These are phyloP conservation scores for Nannospalax galili DNA, from an alignment of 2,113 vertebrate genomes.

Conservation along the genomic window DNA sequence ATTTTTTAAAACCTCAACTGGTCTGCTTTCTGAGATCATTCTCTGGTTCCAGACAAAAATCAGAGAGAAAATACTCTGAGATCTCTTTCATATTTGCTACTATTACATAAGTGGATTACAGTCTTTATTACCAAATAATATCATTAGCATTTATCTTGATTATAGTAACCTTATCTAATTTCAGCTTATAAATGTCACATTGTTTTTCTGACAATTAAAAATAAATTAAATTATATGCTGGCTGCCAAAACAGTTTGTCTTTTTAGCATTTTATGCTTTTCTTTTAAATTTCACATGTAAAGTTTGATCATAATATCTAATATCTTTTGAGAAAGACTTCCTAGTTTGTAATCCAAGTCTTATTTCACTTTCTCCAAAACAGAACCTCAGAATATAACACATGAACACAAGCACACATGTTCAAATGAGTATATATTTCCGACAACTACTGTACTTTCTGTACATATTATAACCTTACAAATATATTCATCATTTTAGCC, in stretches of 20 bases:
- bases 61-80: slow-evolving; percentile 10
- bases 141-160: slow-evolving; percentile 56
- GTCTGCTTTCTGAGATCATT: background rate
- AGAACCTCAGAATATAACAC: background rate
- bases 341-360: slow-evolving; percentile 18
- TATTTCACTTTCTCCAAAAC: slow-evolving; percentile 35
- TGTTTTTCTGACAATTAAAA: slow-evolving; percentile 60
- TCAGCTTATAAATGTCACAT: slow-evolving; percentile 59
- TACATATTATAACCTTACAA: background rate
- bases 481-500: slow-evolving; percentile 17
- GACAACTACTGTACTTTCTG: background rate
- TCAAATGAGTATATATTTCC: background rate
- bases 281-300: slow-evolving; percentile 40
- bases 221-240: slow-evolving; percentile 54
- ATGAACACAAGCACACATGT: background rate
- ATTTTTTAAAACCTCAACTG: background rate
- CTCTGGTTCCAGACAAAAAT: background rate
- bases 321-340: slow-evolving; percentile 14
- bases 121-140: slow-evolving; percentile 20
- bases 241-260: slow-evolving; percentile 47
- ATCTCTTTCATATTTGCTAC: slow-evolving; percentile 1
- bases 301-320: background rate
- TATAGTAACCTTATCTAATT: slow-evolving; percentile 46
- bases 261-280: slow-evolving; percentile 34
- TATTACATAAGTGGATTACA: slow-evolving; percentile 56